Evolutionary conservation across 1,140 invertebrate genomes (phyloP), one percentile per base, ranked within the genome.

Genomic region (Hylaeus anthracinus): DNA sequence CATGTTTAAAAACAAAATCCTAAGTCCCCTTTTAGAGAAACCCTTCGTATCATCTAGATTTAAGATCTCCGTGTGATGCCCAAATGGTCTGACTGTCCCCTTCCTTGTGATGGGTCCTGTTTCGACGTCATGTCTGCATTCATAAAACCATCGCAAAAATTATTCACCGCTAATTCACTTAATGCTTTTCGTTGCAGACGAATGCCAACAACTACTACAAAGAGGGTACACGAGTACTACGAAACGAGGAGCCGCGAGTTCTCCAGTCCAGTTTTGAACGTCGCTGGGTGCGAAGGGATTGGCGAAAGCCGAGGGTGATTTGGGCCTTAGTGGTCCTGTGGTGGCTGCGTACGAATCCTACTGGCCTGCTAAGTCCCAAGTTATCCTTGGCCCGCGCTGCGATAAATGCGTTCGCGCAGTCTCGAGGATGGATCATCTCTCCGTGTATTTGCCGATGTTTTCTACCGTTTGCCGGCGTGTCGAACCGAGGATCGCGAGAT

Each of bases 321-420:
- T 92, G 92, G 92, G 92, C 92, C 92, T 93, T 93, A 93, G 92
- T 91, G 92, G 92, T 91, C 92, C 91, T 91, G 92, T 93, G 92
- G 92, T 91, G 84, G 91, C 89, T 92, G 85, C 58, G 78, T 83
- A 87, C 67, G 81, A 93, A 92, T 93, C 91, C 92, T 93, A 93
- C 92, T 93, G 92, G 92, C 92, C 92, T 93, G 92, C 92, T 93
- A 93, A 93, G 92, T 93, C 92, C 92, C 92, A 93, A 93, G 92
- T 92, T 90, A 88, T 88, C 86, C 89, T 77, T 82, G 82, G 88
- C 83, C 45, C 72, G 51, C 63, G 77, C 90, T 66, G 73, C 84
- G 73, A 69, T 72, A 65, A 60, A 43, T 51, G 12, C 10, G 15
- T 9, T 41, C 39, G 43, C 8, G 45, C 67, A 53, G 37, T 37